Evolutionary conservation across 1,140 invertebrate species (phyloP).

Genomic region (Pseudobourletiella spinata): DNA sequence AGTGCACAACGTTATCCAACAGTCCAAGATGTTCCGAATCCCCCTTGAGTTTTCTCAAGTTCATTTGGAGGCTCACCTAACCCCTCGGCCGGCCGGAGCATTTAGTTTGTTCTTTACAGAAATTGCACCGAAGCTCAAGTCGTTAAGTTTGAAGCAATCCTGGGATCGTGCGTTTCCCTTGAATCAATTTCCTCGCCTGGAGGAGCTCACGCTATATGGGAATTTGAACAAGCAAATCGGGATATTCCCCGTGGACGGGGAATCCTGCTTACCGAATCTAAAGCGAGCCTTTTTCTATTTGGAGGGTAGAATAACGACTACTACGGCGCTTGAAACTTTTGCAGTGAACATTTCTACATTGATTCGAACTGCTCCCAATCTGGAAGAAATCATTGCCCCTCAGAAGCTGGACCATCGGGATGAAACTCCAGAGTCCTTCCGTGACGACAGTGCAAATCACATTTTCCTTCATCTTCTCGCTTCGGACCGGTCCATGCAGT

Average conservation of each 20-base stretch:
- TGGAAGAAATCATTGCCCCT: background rate
- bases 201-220: background rate
- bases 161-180: background rate
- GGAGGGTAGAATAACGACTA: background rate
- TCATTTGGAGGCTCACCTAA: background rate
- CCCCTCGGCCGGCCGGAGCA: background rate
- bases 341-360: background rate
- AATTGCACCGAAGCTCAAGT: background rate
- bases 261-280: background rate
- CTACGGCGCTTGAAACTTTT: background rate
- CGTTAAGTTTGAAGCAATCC: background rate
- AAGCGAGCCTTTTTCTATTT: background rate
- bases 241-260: background rate
- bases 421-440: background rate
- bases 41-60: background rate
- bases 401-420: slow-evolving; percentile 1
- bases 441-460: slow-evolving; percentile 1
- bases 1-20: background rate
- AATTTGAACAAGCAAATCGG: background rate
- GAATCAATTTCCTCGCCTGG: background rate
- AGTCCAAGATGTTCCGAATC: background rate
- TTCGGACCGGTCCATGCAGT: background rate
- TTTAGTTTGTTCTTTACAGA: background rate
- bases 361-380: background rate
- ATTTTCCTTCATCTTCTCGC: background rate